Base-by-base conservation (phyloP, 2,113 vertebrate genomes). In the Trematomus loennbergii region DNA sequence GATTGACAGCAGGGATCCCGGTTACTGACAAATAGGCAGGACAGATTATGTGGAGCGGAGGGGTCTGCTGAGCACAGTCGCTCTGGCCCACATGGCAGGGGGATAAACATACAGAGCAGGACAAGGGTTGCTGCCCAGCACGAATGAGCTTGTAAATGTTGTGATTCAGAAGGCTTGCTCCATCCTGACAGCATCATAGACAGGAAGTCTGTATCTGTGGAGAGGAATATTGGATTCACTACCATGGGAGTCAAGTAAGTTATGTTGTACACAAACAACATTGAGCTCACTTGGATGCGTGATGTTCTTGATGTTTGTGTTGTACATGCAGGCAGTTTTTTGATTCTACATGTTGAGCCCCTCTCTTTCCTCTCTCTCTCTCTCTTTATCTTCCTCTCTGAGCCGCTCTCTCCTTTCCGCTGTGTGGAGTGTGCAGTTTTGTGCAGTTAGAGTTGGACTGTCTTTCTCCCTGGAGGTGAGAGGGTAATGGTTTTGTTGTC, bases 201-300 rank as follows among this genome's bases (percentile, higher is more conserved):
- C 48, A 68, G 79, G 87, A 89, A 79, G 72, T 81, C 69, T 75
- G 72, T 61, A 67, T 77, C 72, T 64, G 70, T 62, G 57, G 84
- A 87, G 77, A 61, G 60, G 58, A 84, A 85, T 86, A 83, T 80
- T 84, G 79, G 60, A 84, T 79, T 82, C 61, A 59, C 68, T 66
- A 46, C 72, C 78, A 92, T 92, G 90, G 86, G 89, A 90, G 79
- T 94, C 76, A 93, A 87, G 92, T 94, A 91, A 93, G 92, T 88
- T 72, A 43, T 79, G 57, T 68, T 82, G 73, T 36, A 53, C 72
- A 74, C 62, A 81, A 72, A 62, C 72, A 83, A 58, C 62, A 65
- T 2, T 59, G 74, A 53, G 72, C 25, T 59, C 75, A 60, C 58
- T 57, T 53, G 58, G 74, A 40, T 74, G 54, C 63, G 43, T 40